Conservation (phyloP, 2,797 vertebrate genomes). For the Xenopus petersii region DNA sequence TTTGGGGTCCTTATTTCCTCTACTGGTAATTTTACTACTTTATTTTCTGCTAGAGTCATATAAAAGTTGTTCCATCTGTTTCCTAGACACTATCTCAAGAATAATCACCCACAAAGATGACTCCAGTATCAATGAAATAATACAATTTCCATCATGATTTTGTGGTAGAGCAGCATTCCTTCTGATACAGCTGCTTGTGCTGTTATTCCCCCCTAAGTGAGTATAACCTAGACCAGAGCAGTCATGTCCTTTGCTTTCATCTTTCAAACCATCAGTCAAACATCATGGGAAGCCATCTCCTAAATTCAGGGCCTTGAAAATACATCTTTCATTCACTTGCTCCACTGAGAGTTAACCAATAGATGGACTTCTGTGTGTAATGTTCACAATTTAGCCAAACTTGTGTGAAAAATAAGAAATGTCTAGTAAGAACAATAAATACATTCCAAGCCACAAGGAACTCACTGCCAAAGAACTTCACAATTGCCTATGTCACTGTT, state of each 20-base stretch:
- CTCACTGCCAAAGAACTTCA: slow-evolving; percentile 15
- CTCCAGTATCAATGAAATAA: too few relatives aligned
- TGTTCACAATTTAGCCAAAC: slow-evolving; percentile 1
- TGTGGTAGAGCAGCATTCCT: neutral
- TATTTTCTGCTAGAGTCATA: neutral
- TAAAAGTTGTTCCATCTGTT: neutral
- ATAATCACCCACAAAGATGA: slow-evolving; percentile 5
- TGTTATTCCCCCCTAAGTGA: slow-evolving; percentile 23
- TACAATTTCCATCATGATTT: neutral
- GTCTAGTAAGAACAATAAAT: slow-evolving; percentile 5
- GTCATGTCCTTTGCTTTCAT: slow-evolving; percentile 21
- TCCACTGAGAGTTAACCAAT: neutral
- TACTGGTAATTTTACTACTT: too few relatives aligned
- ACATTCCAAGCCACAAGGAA: neutral
- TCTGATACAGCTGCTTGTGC: slow-evolving; percentile 18
- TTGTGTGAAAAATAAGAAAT: neutral
- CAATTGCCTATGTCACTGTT: slow-evolving; percentile 24
- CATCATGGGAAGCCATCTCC: slow-evolving; percentile 7
- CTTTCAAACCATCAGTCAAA: slow-evolving; percentile 32
- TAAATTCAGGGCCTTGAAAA: neutral
- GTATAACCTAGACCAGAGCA: slow-evolving; percentile 21
- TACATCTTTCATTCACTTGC: slow-evolving; percentile 15
- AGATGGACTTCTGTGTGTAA: slow-evolving; percentile 6
- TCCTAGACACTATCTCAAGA: neutral
- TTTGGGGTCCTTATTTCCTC: too few relatives aligned